Conservation (phyloP, 2,113 vertebrate species). For the Gulo gulo region DNA sequence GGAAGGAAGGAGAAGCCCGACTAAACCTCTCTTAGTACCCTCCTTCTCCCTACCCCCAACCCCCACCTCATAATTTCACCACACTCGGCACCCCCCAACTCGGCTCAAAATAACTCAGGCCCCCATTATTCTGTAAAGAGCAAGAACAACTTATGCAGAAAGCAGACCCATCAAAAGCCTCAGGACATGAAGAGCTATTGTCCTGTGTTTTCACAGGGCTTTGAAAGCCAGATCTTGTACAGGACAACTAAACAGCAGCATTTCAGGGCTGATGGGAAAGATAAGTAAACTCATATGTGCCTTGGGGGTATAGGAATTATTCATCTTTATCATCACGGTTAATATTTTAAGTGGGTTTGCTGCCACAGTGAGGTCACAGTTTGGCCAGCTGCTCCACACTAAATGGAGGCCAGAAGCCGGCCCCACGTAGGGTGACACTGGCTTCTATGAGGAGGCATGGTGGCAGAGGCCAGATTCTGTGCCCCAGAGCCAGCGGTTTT, state of each 20-base stretch:
- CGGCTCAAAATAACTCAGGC: not conserved
- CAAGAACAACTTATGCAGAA: not conserved
- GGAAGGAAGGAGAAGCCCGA: not conserved
- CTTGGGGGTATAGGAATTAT: not conserved
- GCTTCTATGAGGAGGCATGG: not conserved
- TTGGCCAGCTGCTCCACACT: not conserved
- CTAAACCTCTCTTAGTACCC: not conserved
- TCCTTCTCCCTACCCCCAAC: not conserved
- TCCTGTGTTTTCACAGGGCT: not conserved
- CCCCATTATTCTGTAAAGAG: not conserved
- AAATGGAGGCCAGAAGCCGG: not conserved
- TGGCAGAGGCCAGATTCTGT: not conserved
- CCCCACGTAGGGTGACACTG: not conserved
- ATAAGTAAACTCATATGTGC: not conserved
- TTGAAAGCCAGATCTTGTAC: not conserved
- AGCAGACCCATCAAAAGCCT: not conserved
- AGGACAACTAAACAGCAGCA: not conserved
- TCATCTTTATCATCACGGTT: not conserved
- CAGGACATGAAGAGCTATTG: not conserved
- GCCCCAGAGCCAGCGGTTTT: not conserved
- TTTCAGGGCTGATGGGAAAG: not conserved
- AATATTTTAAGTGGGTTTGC: conserved; percentile 33
- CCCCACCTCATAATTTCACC: not conserved
- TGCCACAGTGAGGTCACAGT: not conserved
- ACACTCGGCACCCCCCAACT: not conserved